Evolutionary conservation across 2,797 vertebrate species (phyloP).

Genomic region (Galagoides demidoff): DNA sequence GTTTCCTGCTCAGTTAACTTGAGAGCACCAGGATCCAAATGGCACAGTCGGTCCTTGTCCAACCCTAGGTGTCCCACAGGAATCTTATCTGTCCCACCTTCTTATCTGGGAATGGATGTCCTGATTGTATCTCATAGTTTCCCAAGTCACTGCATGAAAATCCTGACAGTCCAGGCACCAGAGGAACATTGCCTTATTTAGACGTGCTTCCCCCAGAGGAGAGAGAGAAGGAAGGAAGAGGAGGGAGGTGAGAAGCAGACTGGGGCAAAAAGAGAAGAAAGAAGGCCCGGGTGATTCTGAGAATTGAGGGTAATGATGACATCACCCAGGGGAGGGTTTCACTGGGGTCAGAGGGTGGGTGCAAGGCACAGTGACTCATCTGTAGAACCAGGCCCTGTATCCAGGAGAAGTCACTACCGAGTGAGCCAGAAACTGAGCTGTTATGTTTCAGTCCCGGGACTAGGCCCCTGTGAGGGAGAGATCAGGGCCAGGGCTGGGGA

Average conservation of each 20-base stretch:
- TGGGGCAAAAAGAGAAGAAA: slow-evolving; percentile 60
- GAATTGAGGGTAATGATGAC: slow-evolving; percentile 67
- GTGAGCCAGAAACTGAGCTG: slow-evolving; percentile 63
- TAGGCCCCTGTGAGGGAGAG: background rate
- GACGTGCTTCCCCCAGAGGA: background rate
- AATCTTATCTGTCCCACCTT: background rate
- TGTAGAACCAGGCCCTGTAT: background rate
- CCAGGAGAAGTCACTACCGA: slow-evolving; percentile 48
- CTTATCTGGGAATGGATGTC: background rate
- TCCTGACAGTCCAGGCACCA: too few relatives aligned
- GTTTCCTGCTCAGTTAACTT: background rate
- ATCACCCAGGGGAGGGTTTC: slow-evolving; percentile 55
- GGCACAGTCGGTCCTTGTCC: background rate
- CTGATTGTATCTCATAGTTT: background rate
- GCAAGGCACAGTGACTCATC: slow-evolving; percentile 67
- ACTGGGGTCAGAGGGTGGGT: slow-evolving; percentile 66
- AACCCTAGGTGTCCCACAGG: background rate
- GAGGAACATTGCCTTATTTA: slow-evolving; percentile 64
- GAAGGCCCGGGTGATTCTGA: slow-evolving; percentile 67
- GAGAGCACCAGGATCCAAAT: background rate
- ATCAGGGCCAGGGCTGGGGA: background rate
- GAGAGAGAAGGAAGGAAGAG: slow-evolving; percentile 58
- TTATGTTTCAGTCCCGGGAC: slow-evolving; percentile 25
- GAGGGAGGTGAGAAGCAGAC: slow-evolving; percentile 41
- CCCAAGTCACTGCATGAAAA: background rate